These are phyloP conservation scores for Nestor notabilis DNA, from an alignment of 2,113 vertebrate species.

Conservation along the genomic window DNA sequence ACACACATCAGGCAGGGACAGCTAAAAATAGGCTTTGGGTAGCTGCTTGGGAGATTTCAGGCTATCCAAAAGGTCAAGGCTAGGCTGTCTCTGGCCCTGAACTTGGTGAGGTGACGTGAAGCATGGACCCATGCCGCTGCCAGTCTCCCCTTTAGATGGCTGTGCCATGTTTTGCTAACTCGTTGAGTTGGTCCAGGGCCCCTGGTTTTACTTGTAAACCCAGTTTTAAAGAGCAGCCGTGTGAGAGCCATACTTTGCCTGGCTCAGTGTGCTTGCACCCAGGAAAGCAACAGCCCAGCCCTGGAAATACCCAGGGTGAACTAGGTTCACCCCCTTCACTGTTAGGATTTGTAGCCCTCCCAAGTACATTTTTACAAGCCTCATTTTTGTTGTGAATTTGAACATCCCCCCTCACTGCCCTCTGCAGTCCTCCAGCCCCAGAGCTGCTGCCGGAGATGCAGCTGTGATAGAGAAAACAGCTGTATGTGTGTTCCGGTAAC, in stretches of 20 bases:
- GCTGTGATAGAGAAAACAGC: slow-evolving; percentile 52
- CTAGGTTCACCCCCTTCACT: background rate
- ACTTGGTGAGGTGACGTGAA: background rate
- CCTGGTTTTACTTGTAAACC: background rate
- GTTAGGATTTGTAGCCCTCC: background rate
- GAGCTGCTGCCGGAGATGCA: background rate
- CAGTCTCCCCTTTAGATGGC: background rate
- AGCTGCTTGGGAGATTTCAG: slow-evolving; percentile 33
- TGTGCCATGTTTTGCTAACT: background rate
- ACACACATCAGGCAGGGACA: background rate
- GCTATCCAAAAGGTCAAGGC: slow-evolving; percentile 25
- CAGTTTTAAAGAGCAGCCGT: background rate
- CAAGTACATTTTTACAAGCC: background rate
- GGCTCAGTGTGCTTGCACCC: fast-evolving
- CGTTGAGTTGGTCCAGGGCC: background rate
- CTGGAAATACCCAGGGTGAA: background rate
- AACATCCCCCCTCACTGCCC: background rate
- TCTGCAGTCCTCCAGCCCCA: background rate
- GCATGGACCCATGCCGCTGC: background rate
- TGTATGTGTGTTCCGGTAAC: background rate
- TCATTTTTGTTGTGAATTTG: background rate
- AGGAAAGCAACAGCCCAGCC: background rate
- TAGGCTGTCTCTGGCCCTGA: slow-evolving; percentile 14
- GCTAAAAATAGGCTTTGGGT: slow-evolving; percentile 58
- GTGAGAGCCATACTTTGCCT: background rate